These are phyloP conservation scores for Montipora cactus DNA, from an alignment of 64 coral and sea anemone genomes.

Conservation along the genomic window DNA sequence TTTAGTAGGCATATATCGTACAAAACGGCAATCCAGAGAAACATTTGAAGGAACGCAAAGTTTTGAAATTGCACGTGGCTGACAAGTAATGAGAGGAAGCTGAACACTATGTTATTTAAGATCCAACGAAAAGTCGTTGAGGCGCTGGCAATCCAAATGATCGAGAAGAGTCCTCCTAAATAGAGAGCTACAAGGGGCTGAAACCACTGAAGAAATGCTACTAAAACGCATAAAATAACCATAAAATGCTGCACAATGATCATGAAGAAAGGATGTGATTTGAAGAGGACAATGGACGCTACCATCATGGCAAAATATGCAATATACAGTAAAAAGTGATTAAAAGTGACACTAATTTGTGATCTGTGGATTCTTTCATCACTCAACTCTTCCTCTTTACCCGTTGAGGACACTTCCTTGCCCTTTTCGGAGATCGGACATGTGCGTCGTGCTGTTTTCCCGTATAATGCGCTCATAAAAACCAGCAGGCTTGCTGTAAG, in stretches of 20 bases:
- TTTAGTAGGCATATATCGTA: conserved; percentile 44
- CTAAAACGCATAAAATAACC: not conserved
- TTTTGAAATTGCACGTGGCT: conserved; percentile 51
- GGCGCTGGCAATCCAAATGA: conserved; percentile 27
- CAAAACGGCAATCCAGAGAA: conserved; percentile 52
- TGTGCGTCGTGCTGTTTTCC: conserved; percentile 2
- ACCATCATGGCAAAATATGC: conserved; percentile 38
- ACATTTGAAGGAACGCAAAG: conserved; percentile 54
- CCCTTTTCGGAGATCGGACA: not conserved
- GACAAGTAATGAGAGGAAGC: conserved; percentile 19
- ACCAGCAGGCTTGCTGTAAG: conserved; percentile 36
- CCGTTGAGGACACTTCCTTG: not conserved
- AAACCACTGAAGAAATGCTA: conserved; percentile 40
- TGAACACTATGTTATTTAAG: conserved; percentile 46
- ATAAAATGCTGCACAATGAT: conserved; percentile 40
- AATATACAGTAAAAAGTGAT: not conserved
- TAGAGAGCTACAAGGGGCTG: not conserved
- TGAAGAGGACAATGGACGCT: conserved; percentile 12
- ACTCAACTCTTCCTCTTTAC: not conserved
- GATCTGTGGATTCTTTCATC: not conserved
- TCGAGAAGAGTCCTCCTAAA: not conserved
- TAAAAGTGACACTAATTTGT: not conserved
- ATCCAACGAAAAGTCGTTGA: conserved; percentile 48
- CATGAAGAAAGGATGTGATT: conserved; percentile 20
- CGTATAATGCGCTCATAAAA: conserved; percentile 50